Evolutionary conservation across 2,113 vertebrate genomes (phyloP).

Genomic region (Microcebus griseorufus): DNA sequence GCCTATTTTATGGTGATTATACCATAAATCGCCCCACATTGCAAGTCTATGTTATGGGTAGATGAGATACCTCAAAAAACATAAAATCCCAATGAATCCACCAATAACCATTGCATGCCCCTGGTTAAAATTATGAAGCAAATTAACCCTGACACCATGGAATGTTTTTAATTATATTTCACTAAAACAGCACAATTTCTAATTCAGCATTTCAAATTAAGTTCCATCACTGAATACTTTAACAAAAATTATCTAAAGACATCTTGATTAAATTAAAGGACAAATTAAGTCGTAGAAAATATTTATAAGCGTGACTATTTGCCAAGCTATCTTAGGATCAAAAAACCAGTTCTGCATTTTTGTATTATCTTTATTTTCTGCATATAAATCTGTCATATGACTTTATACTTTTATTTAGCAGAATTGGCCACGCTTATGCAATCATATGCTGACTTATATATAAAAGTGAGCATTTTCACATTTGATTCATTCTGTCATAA

Average conservation of each 20-base stretch:
- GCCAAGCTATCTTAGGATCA: conserved; percentile 37
- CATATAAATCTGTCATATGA: background rate
- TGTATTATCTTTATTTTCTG: conserved; percentile 21
- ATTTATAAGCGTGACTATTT: conserved; percentile 46
- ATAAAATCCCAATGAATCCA: background rate
- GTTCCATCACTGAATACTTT: background rate
- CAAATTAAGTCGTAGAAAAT: conserved; percentile 49
- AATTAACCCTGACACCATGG: background rate
- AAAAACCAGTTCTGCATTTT: conserved; percentile 37
- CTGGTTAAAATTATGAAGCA: conserved; percentile 33
- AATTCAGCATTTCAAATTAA: conserved; percentile 34
- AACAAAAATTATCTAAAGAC: conserved; percentile 55
- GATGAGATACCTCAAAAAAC: background rate
- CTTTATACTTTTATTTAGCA: background rate
- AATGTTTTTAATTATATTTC: conserved; percentile 42
- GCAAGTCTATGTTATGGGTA: background rate
- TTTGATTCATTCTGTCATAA: background rate
- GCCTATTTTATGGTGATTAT: background rate
- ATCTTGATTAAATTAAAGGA: conserved; percentile 52
- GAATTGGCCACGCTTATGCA: background rate
- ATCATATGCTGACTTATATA: background rate
- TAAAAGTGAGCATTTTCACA: background rate
- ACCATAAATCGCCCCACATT: background rate
- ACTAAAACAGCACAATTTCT: conserved; percentile 14
- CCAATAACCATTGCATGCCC: background rate